Conservation (phyloP, 2,113 vertebrate species). For the Progne subis region DNA sequence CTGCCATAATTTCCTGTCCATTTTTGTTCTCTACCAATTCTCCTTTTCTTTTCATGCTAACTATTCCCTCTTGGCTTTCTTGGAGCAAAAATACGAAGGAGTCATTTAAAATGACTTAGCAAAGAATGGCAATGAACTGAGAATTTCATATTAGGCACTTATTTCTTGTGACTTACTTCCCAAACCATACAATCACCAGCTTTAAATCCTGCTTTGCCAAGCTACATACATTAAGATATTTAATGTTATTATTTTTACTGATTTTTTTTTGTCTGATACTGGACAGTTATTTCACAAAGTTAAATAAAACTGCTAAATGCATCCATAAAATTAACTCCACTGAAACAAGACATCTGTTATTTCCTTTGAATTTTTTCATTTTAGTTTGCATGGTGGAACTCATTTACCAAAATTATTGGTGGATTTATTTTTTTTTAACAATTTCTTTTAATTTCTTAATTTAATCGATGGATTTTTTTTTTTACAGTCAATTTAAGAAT, state of each 20-base stretch:
- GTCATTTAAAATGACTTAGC: background rate
- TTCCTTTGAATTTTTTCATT: background rate
- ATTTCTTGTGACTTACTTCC: accelerated
- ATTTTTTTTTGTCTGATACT: background rate
- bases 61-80: background rate
- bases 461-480: background rate
- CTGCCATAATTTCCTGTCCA: background rate
- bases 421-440: background rate
- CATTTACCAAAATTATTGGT: background rate
- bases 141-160: background rate
- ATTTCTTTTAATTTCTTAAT: background rate
- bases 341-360: background rate
- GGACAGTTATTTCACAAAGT: background rate
- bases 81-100: background rate
- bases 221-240: background rate
- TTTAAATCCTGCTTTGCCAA: background rate
- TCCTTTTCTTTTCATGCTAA: background rate
- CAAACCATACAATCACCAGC: background rate
- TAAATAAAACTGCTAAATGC: background rate
- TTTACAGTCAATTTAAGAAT: background rate
- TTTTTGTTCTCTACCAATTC: background rate
- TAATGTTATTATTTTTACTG: background rate
- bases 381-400: background rate
- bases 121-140: background rate
- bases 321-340: background rate